Evolutionary conservation across 1,140 invertebrate genomes (phyloP), one percentile per base, ranked within the genome.

Genomic region (Bilobella aurantiaca): DNA sequence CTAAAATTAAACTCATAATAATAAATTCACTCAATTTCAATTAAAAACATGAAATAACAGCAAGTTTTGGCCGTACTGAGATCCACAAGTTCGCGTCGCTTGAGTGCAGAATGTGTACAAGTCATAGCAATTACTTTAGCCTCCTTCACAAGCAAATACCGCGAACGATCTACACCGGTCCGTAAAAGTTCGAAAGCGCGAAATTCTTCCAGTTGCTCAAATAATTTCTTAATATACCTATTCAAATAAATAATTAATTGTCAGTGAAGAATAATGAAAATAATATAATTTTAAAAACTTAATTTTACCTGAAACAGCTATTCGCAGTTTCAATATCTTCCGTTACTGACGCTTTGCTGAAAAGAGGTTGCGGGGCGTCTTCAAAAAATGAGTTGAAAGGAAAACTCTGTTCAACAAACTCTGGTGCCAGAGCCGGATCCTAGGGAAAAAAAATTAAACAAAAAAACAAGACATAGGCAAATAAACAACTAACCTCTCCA

Each of bases 81-180:
- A 74, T 96, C 90, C 0, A 99, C 96, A 0, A 99, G 81, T 77
- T 99, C 97, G 63, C 92, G 87, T 37, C 97, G 82, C 76, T 98
- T 98, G 0, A 99, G 81, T 0, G 96, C 97, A 18, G 97, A 96
- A 79, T 99, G 97, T 0, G 97, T 99, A 82, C 97, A 99, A 1
- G 97, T 99, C 97, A 99, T 99, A 1, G 97, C 97, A 73, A 99
- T 99, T 29, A 99, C 97, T 80, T 98, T 99, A 0, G 96, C 96
- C 79, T 99, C 97, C 77, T 98, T 98, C 0, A 99, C 94, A 1
- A 99, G 78, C 18, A 99, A 80, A 78, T 99, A 99, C 69, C 96
- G 91, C n/a, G 65, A 65, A 8, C 96, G 81, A 78, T 99, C 97
- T 12, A 95, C 77, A 2, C 96, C 96, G 68, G 91, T 96, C 31